Percentiles rank a stretch among this genome's conserved stretches.
phyloP scores from a whole-genome alignment of 2,113 vertebrate species.

The Nipponia nippon region DNA sequence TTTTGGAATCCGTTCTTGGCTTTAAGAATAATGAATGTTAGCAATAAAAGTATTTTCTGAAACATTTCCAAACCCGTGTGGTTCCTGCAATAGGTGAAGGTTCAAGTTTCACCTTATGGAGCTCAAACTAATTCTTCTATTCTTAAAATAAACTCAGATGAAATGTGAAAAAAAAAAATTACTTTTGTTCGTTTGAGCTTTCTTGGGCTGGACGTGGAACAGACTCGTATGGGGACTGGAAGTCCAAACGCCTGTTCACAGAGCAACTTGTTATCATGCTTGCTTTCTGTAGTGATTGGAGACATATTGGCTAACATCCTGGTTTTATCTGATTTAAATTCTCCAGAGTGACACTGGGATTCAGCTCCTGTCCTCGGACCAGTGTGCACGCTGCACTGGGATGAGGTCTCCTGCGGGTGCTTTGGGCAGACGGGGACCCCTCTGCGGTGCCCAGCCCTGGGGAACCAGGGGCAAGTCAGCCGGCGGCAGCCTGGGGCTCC shows the following conservation, averaged over 20 bases:
- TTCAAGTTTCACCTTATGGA: slow-evolving; percentile 6
- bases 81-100: slow-evolving; percentile 10
- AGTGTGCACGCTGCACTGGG: background rate
- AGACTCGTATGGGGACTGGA: accelerated
- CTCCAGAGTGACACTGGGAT: background rate
- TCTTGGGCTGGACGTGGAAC: background rate
- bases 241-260: background rate
- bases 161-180: background rate
- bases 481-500: background rate
- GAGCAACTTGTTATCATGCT: background rate
- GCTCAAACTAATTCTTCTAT: background rate
- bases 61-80: background rate
- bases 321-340: background rate
- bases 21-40: background rate
- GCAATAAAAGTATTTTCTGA: slow-evolving; percentile 22
- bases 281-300: background rate
- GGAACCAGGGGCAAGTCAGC: too few relatives aligned
- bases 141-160: background rate
- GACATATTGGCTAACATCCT: background rate
- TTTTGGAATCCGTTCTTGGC: slow-evolving; percentile 19
- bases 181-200: background rate
- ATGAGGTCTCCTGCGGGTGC: background rate
- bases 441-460: background rate
- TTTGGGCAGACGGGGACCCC: background rate
- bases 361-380: background rate